These are phyloP conservation scores for Eleutherodactylus coqui DNA, from an alignment of 2,797 vertebrate genomes.

Conservation along the genomic window DNA sequence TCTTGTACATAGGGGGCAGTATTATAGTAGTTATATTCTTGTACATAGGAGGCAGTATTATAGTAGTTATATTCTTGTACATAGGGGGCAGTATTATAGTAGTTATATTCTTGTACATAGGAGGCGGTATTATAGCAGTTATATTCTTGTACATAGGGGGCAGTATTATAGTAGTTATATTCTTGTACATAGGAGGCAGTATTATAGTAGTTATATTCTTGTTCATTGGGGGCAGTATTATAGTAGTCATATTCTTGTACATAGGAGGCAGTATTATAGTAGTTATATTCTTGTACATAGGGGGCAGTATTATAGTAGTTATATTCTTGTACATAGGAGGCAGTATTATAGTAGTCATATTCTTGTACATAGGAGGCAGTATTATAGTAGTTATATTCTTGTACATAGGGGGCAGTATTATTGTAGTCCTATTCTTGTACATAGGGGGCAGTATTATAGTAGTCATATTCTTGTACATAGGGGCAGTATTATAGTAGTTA, in stretches of 20 bases:
- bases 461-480: no score
- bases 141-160: no score
- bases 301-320: background rate
- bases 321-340: constrained; percentile 2
- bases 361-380: no score
- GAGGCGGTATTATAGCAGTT: no score
- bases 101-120: constrained; percentile 5
- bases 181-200: background rate
- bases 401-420: no score
- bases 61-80: constrained; percentile 2
- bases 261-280: background rate
- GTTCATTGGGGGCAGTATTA: background rate
- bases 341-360: constrained; percentile 8
- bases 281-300: constrained; percentile 3
- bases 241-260: background rate
- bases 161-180: constrained; percentile 5
- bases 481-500: no score
- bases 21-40: constrained; percentile 8
- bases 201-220: constrained; percentile 6
- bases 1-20: background rate
- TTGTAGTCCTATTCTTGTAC: no score
- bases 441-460: no score
- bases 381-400: no score
- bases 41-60: background rate
- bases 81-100: background rate